These are phyloP conservation scores for Chironomus striatipennis DNA, from an alignment of 1,140 invertebrate genomes.

Conservation along the genomic window DNA sequence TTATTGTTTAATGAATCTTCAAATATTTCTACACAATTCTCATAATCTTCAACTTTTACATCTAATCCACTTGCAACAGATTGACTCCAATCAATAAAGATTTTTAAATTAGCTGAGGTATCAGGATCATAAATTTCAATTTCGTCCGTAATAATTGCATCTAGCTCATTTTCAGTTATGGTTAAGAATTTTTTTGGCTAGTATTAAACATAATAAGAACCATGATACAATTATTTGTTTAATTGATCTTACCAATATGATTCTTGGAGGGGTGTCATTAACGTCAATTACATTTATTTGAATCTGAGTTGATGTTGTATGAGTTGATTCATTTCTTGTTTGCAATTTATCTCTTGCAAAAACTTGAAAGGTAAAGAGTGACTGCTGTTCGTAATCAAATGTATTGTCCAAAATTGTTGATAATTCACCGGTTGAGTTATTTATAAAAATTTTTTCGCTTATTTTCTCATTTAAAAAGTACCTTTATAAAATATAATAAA, in stretches of 20 bases:
- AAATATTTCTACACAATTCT: conserved; percentile 27
- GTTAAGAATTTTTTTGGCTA: conserved; percentile 39
- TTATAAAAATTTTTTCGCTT: conserved; percentile 36
- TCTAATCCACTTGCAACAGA: conserved; percentile 47
- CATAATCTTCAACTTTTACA: conserved; percentile 32
- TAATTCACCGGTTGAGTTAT: conserved; percentile 42
- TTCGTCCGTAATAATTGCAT: conserved; percentile 36
- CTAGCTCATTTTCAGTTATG: conserved; percentile 45
- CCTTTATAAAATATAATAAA: too few species aligned
- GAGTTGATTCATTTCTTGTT: conserved; percentile 30
- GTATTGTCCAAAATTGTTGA: conserved; percentile 40
- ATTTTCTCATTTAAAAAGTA: conserved; percentile 41
- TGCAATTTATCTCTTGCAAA: conserved; percentile 41
- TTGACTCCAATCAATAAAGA: conserved; percentile 46
- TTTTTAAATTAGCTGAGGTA: conserved; percentile 43
- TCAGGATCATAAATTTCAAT: conserved; percentile 46
- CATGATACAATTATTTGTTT: too few species aligned
- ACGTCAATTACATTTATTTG: conserved; percentile 46
- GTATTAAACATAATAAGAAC: too few species aligned
- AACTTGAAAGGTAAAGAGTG: conserved; percentile 46
- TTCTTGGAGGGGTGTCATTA: conserved; percentile 48
- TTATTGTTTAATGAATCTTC: conserved; percentile 11
- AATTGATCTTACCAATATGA: conserved; percentile 28
- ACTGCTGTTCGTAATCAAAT: conserved; percentile 49
- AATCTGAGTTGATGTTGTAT: conserved; percentile 44